phyloP scores from a whole-genome alignment of 2,113 vertebrate genomes.

The Phrynosoma platyrhinos region DNA sequence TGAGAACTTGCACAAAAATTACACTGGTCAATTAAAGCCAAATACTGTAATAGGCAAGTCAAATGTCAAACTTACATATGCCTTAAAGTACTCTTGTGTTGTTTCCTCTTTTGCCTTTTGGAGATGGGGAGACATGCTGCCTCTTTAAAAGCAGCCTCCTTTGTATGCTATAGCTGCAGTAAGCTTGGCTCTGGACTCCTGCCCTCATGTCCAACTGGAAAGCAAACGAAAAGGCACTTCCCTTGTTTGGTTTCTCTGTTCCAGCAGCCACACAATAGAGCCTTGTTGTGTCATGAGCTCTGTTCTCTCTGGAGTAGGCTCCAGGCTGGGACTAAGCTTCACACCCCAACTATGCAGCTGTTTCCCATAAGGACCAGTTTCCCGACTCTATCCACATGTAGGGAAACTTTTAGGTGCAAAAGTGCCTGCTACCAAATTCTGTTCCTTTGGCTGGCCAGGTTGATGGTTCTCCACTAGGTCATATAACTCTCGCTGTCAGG shows the following conservation, averaged over 20 bases:
- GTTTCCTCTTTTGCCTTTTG: too few relatives aligned
- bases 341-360: background rate
- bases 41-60: background rate
- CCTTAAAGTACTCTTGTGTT: background rate
- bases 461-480: background rate
- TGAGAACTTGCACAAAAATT: background rate
- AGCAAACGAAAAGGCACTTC: constrained; percentile 49
- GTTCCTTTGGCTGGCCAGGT: background rate
- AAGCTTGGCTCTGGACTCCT: constrained; percentile 35
- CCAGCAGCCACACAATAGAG: constrained; percentile 47
- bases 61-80: background rate
- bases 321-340: background rate
- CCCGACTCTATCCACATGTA: background rate
- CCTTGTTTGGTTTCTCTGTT: constrained; percentile 59
- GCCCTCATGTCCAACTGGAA: constrained; percentile 51
- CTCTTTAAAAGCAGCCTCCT: constrained; percentile 63
- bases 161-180: constrained; percentile 45
- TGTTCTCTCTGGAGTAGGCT: constrained; percentile 38
- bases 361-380: background rate
- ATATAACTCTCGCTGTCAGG: background rate
- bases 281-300: constrained; percentile 53
- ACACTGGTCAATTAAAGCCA: background rate
- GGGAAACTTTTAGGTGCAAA: background rate
- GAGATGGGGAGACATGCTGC: background rate
- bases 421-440: too few relatives aligned